Conservation (phyloP, 2,797 vertebrate species). For the Tragopan temminckii region DNA sequence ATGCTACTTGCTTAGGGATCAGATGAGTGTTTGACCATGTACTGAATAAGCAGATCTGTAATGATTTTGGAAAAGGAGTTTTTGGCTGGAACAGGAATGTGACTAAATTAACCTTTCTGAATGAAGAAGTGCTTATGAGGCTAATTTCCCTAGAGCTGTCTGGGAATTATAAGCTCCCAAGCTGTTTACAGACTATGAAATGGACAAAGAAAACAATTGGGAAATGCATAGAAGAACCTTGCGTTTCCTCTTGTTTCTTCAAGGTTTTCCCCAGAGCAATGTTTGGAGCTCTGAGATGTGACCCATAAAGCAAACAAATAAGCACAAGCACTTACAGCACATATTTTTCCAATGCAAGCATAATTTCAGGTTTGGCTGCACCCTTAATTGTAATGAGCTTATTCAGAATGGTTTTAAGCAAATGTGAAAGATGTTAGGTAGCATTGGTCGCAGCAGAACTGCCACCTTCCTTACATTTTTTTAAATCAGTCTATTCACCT, state of each 20-base stretch:
- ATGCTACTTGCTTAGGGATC: background rate
- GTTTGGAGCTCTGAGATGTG: background rate
- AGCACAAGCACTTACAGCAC: background rate
- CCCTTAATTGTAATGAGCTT: background rate
- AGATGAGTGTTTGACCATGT: background rate
- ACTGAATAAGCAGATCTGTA: background rate
- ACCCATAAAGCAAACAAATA: background rate
- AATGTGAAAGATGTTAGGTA: background rate
- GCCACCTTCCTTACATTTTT: background rate
- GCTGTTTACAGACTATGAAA: background rate
- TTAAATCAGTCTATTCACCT: background rate
- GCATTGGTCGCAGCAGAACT: background rate
- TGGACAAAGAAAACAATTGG: background rate
- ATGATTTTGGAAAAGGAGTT: background rate
- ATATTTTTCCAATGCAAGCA: background rate
- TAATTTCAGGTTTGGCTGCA: background rate
- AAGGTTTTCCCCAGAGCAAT: background rate
- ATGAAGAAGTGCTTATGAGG: background rate
- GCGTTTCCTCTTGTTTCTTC: background rate
- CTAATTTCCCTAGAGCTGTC: background rate
- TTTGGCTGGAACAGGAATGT: background rate
- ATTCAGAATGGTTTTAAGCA: background rate
- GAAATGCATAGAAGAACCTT: background rate
- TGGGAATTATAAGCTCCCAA: background rate
- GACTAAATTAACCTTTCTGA: background rate